phyloP scores from a whole-genome alignment of 2,113 vertebrate species.

The Xiphias gladius region DNA sequence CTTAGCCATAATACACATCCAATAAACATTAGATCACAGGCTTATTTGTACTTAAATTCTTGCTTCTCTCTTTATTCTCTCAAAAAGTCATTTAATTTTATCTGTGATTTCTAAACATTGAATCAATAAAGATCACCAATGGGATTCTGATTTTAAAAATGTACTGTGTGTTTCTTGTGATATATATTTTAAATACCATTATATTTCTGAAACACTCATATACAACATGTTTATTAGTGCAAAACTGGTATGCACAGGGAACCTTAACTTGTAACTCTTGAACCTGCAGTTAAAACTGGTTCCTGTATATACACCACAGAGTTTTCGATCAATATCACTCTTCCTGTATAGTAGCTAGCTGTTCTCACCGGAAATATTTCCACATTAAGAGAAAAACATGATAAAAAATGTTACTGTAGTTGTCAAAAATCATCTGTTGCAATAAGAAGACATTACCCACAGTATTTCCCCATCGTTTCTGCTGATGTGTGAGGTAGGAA shows the following conservation, averaged over 20 bases:
- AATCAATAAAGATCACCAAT: constrained; percentile 57
- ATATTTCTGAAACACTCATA: background rate
- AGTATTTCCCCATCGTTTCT: background rate
- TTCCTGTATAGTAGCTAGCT: background rate
- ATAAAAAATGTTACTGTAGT: background rate
- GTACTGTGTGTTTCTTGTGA: background rate
- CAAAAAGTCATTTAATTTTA: background rate
- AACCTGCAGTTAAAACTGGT: background rate
- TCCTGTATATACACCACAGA: background rate
- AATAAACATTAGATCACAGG: background rate
- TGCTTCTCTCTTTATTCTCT: too few relatives aligned
- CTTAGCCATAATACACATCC: background rate
- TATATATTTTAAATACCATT: background rate
- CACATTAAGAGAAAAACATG: background rate
- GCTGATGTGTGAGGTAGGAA: background rate
- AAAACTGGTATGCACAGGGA: background rate
- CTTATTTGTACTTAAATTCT: background rate
- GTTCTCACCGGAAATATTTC: too few relatives aligned
- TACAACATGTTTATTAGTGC: background rate
- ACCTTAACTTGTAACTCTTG: background rate
- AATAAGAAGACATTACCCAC: background rate
- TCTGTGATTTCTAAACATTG: background rate
- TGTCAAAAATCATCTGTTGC: background rate
- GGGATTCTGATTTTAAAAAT: constrained; percentile 6
- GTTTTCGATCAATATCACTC: constrained; percentile 3